These are phyloP conservation scores for Danio albolineatus DNA, from an alignment of 2,797 vertebrate species.

Conservation along the genomic window DNA sequence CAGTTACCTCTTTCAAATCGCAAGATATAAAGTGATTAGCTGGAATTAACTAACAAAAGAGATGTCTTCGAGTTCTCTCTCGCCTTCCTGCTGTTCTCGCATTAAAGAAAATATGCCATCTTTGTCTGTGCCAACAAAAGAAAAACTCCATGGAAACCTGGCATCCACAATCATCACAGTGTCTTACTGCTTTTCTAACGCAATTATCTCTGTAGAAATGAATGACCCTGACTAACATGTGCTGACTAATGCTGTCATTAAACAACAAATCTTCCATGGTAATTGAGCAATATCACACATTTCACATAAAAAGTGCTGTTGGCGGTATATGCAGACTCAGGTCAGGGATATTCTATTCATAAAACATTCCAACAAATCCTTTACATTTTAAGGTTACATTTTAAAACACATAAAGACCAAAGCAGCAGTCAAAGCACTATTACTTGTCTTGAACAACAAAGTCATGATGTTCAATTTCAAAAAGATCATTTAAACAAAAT, in stretches of 20 bases:
- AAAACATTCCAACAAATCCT: no score
- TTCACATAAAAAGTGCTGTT: not conserved
- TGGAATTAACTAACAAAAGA: constrained; percentile 6
- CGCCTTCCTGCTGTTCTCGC: not conserved
- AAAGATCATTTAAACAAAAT: no score
- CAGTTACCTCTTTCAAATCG: not conserved
- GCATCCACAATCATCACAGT: constrained; percentile 26
- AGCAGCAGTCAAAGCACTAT: no score
- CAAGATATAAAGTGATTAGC: constrained; percentile 24
- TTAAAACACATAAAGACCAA: no score
- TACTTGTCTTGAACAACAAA: no score
- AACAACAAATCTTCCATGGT: constrained; percentile 60
- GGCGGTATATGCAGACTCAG: no score
- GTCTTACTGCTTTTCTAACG: constrained; percentile 61
- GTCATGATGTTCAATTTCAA: no score
- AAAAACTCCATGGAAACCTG: constrained; percentile 54
- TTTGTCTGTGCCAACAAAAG: constrained; percentile 48
- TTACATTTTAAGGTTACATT: no score
- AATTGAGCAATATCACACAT: not conserved
- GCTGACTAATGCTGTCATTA: constrained; percentile 63
- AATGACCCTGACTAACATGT: constrained; percentile 55
- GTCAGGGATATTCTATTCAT: no score
- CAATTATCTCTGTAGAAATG: constrained; percentile 60
- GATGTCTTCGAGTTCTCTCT: constrained; percentile 1
- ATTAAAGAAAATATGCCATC: constrained; percentile 53